Evolutionary conservation across 2,888 invertebrate species (phyloP).

Genomic region (Drosophila recens): DNA sequence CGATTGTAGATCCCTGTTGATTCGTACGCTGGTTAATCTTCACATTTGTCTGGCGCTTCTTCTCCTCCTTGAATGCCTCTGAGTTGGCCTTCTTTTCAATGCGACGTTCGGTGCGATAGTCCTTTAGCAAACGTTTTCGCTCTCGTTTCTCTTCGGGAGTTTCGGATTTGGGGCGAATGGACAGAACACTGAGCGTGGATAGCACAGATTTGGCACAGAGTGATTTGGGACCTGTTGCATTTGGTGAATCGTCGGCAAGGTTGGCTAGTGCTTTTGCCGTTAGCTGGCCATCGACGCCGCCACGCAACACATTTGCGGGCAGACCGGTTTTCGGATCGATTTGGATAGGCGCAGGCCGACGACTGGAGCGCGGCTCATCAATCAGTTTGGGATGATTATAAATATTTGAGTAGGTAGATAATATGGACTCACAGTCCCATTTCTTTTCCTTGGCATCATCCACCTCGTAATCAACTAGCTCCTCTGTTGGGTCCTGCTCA

Average conservation of each 20-base stretch:
- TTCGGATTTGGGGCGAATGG: slow-evolving; percentile 91
- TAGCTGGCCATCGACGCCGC: slow-evolving; percentile 87
- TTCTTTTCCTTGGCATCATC: slow-evolving; percentile 88
- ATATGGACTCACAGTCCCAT: slow-evolving; percentile 96
- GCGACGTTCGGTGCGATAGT: slow-evolving; percentile 91
- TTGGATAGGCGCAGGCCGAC: slow-evolving; percentile 86
- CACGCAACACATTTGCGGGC: slow-evolving; percentile 89
- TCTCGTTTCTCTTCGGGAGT: slow-evolving; percentile 90
- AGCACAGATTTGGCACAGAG: slow-evolving; percentile 88
- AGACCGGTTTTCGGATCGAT: slow-evolving; percentile 91
- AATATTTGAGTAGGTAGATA: slow-evolving; percentile 95
- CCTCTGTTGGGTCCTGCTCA: slow-evolving; percentile 86
- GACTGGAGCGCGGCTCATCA: slow-evolving; percentile 87
- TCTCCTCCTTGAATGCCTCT: slow-evolving; percentile 93
- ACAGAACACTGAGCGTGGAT: slow-evolving; percentile 90
- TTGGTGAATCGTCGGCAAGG: slow-evolving; percentile 86
- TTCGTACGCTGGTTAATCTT: slow-evolving; percentile 91
- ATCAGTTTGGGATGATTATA: slow-evolving; percentile 97
- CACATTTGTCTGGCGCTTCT: slow-evolving; percentile 92
- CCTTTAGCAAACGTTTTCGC: slow-evolving; percentile 91
- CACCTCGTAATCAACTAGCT: slow-evolving; percentile 87
- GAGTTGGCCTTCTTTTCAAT: slow-evolving; percentile 93
- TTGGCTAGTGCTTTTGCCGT: slow-evolving; percentile 90
- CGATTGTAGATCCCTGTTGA: slow-evolving; percentile 89
- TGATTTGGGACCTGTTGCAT: slow-evolving; percentile 86